These are phyloP conservation scores for Charina bottae DNA, from an alignment of 2,113 vertebrate genomes.

Conservation along the genomic window DNA sequence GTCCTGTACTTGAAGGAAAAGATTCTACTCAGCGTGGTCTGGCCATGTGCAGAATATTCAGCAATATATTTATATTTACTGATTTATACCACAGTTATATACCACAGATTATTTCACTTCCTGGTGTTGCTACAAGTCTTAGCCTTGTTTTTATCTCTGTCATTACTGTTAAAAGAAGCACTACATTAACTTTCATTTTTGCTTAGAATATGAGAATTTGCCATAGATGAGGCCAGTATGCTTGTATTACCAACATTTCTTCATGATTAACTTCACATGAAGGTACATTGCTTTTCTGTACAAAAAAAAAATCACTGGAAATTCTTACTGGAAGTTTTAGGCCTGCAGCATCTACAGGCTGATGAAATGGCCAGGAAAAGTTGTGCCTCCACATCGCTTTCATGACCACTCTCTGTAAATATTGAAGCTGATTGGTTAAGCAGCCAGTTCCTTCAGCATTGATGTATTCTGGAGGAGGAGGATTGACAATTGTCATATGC, in stretches of 20 bases:
- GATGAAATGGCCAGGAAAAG: constrained; percentile 92
- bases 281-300: neutral
- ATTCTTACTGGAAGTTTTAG: constrained; percentile 89
- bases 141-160: neutral
- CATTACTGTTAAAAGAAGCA: neutral
- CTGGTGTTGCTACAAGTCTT: neutral
- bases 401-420: constrained; percentile 86
- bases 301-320: neutral
- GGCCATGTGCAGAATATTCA: neutral
- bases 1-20: neutral
- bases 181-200: neutral
- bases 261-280: neutral
- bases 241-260: neutral
- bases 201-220: neutral
- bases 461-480: constrained; percentile 84
- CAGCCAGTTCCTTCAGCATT: constrained; percentile 80
- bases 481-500: constrained; percentile 74
- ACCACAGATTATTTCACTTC: neutral
- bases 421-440: constrained; percentile 89
- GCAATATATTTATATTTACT: neutral
- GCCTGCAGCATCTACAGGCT: constrained; percentile 90
- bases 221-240: neutral
- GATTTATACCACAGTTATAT: neutral
- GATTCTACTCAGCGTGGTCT: neutral
- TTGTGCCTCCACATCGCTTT: constrained; percentile 87